phyloP scores from a whole-genome alignment of 2,113 vertebrate species.

The Dipodomys ordii region DNA sequence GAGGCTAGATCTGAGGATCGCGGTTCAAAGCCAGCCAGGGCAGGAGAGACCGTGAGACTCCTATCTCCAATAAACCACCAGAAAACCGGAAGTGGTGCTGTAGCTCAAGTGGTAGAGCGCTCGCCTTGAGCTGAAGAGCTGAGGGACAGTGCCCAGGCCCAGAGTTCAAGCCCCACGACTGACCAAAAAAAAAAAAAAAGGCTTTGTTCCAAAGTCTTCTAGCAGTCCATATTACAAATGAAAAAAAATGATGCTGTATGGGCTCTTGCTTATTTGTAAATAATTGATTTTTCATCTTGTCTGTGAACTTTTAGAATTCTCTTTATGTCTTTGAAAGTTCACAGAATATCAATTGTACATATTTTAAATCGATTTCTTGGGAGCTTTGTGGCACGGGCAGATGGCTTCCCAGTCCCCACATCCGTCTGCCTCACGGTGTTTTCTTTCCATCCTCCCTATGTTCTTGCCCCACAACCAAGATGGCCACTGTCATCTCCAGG shows the following conservation, averaged over 20 bases:
- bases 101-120: too few species aligned
- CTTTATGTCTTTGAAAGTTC: background rate
- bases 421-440: rapidly evolving
- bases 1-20: too few species aligned
- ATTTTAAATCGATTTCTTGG: background rate
- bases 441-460: background rate
- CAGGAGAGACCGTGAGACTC: too few species aligned
- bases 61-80: too few species aligned
- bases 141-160: too few species aligned
- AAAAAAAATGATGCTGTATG: background rate
- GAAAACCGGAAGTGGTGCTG: too few species aligned
- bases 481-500: background rate
- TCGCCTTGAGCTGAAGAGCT: too few species aligned
- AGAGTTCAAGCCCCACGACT: too few species aligned
- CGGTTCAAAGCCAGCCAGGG: too few species aligned
- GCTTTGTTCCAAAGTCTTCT: background rate
- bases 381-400: background rate
- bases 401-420: background rate
- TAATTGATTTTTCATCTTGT: background rate
- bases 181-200: background rate
- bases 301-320: background rate
- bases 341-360: background rate
- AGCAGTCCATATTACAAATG: background rate
- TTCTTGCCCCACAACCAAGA: background rate
- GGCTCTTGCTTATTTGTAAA: background rate